These are phyloP conservation scores for Accipiter superciliosus DNA, from an alignment of 2,797 vertebrate species.

Conservation along the genomic window DNA sequence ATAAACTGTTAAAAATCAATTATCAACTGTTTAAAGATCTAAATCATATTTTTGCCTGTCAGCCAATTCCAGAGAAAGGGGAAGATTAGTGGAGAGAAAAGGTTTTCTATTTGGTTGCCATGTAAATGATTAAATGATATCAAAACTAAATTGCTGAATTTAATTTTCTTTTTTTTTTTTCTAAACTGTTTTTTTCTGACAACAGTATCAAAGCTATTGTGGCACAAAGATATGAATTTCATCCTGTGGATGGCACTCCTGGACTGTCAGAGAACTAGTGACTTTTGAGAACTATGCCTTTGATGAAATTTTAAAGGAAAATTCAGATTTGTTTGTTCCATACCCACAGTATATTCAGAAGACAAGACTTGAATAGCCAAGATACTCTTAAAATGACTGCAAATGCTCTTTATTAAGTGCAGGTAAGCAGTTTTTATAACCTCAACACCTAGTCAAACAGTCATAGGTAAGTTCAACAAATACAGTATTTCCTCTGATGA, in stretches of 20 bases:
- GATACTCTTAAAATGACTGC: background rate
- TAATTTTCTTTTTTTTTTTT: slow-evolving; percentile 44
- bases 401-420: background rate
- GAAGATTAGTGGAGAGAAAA: background rate
- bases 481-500: background rate
- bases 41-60: slow-evolving; percentile 1
- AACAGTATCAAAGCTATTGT: slow-evolving; percentile 6
- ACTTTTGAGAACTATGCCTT: background rate
- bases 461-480: slow-evolving; percentile 20
- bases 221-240: background rate
- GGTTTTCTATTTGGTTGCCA: background rate
- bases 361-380: background rate
- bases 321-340: slow-evolving; percentile 40
- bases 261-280: background rate
- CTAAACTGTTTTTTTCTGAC: background rate
- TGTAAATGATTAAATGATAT: background rate
- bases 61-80: background rate
- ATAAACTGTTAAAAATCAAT: slow-evolving; percentile 19
- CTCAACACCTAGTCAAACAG: background rate
- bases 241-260: slow-evolving; percentile 71
- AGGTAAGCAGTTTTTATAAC: slow-evolving; percentile 4
- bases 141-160: slow-evolving; percentile 36
- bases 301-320: slow-evolving; percentile 42
- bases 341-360: background rate
- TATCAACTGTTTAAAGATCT: slow-evolving; percentile 10